Base-by-base conservation (phyloP, 2,797 vertebrate species). In the Moxostoma hubbsi region DNA sequence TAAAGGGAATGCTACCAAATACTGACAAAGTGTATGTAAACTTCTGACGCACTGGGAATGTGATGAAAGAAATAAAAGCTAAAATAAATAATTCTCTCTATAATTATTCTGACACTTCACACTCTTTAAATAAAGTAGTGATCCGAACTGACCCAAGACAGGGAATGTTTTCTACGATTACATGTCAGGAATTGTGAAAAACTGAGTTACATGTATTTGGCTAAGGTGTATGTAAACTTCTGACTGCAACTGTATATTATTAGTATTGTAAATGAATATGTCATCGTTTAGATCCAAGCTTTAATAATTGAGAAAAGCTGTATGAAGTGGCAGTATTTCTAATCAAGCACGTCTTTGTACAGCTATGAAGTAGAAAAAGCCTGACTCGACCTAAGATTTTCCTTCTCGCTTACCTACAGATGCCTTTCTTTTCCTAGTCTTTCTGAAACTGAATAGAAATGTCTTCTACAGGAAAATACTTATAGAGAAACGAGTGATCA, bases 271-370 rank as follows among this genome's bases (percentile, higher is more conserved):
- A 61, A 89, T 47, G 70, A 82, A 81, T 18, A 18, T 6, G 87
- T 77, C 81, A 67, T 79, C 83, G 10, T 77, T 24, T 69, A 81
- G 78, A 86, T 81, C 79, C 85, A 64, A 87, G 85, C 88, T 90
- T 90, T 82, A 82, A 81, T 82, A 84, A 71, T 47, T 82, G 62
- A 84, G 79, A 84, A 16, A 81, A 83, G 70, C 77, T 79, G 85
- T 85, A 86, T 70, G n/a, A 83, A 64, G 66, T 75, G 71, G 86
- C 88, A 92, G 91, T 91, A 92, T 93, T 93, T 90, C 81, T 74
- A 79, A 79, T 82, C 73, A 43, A 88, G 63, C 68, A 68, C 18
- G 82, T 68, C 18, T 59, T 53, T 67, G 53, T 61, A 50, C 67
- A 45, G 67, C 76, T 75, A 36, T 75, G 61, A 13, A 46, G 73